These are phyloP conservation scores for Gymnosoma rotundatum DNA, from an alignment of 2,888 invertebrate genomes.

Conservation along the genomic window DNA sequence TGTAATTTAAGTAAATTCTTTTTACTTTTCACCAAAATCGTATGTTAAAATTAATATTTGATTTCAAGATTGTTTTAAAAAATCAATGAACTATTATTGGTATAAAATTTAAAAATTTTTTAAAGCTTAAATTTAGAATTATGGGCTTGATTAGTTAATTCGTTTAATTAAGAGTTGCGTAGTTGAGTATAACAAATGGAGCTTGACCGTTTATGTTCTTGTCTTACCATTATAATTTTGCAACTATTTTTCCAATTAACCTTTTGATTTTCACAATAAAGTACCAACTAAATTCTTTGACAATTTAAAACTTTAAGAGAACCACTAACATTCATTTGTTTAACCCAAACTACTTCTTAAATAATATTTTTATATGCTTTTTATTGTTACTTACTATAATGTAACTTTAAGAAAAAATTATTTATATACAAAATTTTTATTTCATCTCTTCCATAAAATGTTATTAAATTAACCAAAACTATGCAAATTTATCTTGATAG, in stretches of 20 bases:
- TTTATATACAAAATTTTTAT: conserved; percentile 7
- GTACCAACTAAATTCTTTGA: conserved; percentile 47
- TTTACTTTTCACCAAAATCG: too few relatives aligned
- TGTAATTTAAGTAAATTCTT: too few relatives aligned
- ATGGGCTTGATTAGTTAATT: too few relatives aligned
- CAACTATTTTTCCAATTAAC: conserved; percentile 8
- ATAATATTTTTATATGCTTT: conserved; percentile 1
- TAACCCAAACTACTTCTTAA: not conserved
- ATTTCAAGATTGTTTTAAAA: too few relatives aligned
- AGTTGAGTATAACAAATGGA: too few relatives aligned
- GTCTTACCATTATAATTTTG: conserved; percentile 7
- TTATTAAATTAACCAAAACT: conserved; percentile 67
- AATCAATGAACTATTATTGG: too few relatives aligned
- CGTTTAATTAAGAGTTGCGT: too few relatives aligned
- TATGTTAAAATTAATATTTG: too few relatives aligned
- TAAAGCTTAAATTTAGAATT: too few relatives aligned
- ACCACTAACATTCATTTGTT: not conserved
- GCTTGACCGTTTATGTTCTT: too few relatives aligned
- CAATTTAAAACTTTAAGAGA: not conserved
- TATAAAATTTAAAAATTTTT: too few relatives aligned
- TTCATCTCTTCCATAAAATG: conserved; percentile 23
- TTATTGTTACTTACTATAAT: conserved; percentile 28
- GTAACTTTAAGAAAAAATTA: not conserved
- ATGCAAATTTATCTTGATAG: conserved; percentile 68
- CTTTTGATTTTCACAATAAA: conserved; percentile 46